Base-by-base conservation (phyloP, 2,888 invertebrate genomes). In the Pachliopta kotzebuea region DNA sequence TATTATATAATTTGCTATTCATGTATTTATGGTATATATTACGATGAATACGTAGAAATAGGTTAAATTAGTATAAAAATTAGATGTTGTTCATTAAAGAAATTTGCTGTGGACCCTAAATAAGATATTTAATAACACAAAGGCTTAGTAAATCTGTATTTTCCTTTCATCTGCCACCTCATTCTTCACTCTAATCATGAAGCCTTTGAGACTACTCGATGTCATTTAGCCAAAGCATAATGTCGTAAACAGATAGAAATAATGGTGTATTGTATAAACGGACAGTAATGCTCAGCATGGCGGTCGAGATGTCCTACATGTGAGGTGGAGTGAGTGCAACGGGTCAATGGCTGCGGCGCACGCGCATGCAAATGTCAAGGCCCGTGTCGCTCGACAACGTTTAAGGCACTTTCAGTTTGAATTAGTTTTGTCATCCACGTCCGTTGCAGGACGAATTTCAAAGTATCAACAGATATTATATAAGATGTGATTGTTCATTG, bases 311-410 rank as follows among this genome's bases (percentile, higher is more conserved):
- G 80, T 75, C 76, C 77, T 78, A 83, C 78, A 82, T 85, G 81
- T 79, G 83, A 81, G 79, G 67, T 75, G 73, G 72, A 79, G 77
- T 77, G 78, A 75, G 67, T 61, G 72, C 76, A 56, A 71, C 83
- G 75, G 88, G 85, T 88, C 88, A 86, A 80, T 78, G 85, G 74
- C 77, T 75, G 72, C 69, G 69, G 65, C 49, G 69, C 79, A 83
- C 84, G 82, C 78, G 74, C 79, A 69, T 73, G 76, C 80, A 84
- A 85, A 87, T 86, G 86, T 84, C 88, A 88, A 86, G 87, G 87
- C 74, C 75, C 72, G 73, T 72, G 74, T 73, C 74, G 76, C 74
- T 74, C 73, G 64, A 70, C 52, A 63, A 62, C 67, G 45, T 63
- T 65, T 68, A 67, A 68, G 69, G 70, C 63, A 65, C 63, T 62